Evolutionary conservation across 2,888 invertebrate species (phyloP).

Genomic region (Drosophila vallismaia): DNA sequence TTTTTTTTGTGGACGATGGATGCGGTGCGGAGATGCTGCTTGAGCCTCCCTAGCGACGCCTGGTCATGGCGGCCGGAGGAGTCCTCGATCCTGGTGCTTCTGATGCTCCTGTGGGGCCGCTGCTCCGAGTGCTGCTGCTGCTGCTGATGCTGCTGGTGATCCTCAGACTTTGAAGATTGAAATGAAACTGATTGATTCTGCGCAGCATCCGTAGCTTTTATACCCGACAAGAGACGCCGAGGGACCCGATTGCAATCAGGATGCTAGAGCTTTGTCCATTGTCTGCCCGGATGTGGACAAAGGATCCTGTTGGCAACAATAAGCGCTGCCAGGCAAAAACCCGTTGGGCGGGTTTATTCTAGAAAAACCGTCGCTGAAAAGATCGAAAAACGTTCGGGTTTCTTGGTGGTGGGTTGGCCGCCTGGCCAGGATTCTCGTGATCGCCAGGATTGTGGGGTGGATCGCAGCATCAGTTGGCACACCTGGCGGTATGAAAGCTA

Average conservation of each 20-base stretch:
- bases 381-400: conserved; percentile 63
- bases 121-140: conserved; percentile 53
- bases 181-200: conserved; percentile 82
- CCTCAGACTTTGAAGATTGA: conserved; percentile 79
- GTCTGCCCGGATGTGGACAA: conserved; percentile 63
- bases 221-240: conserved; percentile 48
- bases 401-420: conserved; percentile 67
- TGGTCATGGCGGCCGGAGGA: conserved; percentile 57
- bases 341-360: conserved; percentile 77
- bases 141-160: conserved; percentile 66
- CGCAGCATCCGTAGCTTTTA: conserved; percentile 78
- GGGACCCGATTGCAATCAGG: conserved; percentile 45
- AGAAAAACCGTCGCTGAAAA: conserved; percentile 70
- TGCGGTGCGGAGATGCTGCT: conserved; percentile 59
- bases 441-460: conserved; percentile 41
- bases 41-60: conserved; percentile 64
- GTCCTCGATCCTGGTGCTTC: conserved; percentile 48
- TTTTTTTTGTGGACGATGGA: conserved; percentile 32
- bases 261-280: conserved; percentile 68
- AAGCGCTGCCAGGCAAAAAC: conserved; percentile 51
- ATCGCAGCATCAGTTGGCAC: conserved; percentile 66
- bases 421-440: conserved; percentile 6
- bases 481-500: conserved; percentile 72
- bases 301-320: conserved; percentile 57
- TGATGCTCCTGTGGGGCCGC: conserved; percentile 57